Evolutionary conservation across 2,113 vertebrate genomes (phyloP).

Genomic region (Thunnus thynnus): DNA sequence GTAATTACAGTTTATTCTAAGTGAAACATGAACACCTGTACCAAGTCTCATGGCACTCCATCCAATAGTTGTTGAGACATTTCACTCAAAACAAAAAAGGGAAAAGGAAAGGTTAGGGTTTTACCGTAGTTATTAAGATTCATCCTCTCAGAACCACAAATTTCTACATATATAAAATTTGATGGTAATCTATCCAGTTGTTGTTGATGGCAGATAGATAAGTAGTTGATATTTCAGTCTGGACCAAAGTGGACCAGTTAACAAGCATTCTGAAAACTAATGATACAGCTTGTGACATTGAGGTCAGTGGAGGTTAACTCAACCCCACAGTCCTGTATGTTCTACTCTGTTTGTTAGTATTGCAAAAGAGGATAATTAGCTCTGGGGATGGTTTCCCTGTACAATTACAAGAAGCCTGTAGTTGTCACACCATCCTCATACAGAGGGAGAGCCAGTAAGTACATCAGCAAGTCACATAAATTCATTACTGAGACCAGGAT

Average conservation of each 20-base stretch:
- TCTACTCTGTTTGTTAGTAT: slow-evolving; percentile 12
- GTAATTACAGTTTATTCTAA: too few relatives aligned
- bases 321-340: neutral
- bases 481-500: slow-evolving; percentile 60
- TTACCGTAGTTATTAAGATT: too few relatives aligned
- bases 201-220: too few relatives aligned
- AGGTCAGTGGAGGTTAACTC: slow-evolving; percentile 17
- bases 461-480: slow-evolving; percentile 53
- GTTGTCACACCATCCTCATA: slow-evolving; percentile 4
- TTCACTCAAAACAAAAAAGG: too few relatives aligned
- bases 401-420: slow-evolving; percentile 21
- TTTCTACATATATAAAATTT: too few relatives aligned
- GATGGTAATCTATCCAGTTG: too few relatives aligned
- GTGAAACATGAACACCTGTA: too few relatives aligned
- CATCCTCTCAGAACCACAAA: too few relatives aligned
- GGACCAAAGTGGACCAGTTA: neutral
- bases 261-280: neutral
- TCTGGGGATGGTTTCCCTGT: slow-evolving; percentile 27
- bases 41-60: too few relatives aligned
- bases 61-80: too few relatives aligned
- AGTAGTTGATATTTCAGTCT: too few relatives aligned
- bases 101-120: too few relatives aligned
- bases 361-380: slow-evolving; percentile 25
- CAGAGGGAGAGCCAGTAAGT: slow-evolving; percentile 28
- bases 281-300: neutral